Percentiles rank a stretch among this genome's conserved stretches.
phyloP scores from a whole-genome alignment of 2,888 invertebrate genomes.

The Vanessa cardui region DNA sequence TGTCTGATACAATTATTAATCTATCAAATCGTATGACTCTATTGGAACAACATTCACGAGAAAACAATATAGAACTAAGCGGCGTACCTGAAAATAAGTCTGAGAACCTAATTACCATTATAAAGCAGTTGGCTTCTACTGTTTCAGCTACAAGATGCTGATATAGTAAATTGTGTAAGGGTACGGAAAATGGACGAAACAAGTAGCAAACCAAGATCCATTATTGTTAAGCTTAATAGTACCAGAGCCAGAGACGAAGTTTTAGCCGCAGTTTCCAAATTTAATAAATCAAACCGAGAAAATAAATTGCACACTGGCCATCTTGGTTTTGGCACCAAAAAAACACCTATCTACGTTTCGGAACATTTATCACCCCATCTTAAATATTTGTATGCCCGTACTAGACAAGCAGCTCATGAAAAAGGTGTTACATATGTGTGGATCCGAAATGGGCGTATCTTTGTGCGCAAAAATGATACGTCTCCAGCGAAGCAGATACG shows the following conservation, averaged over 20 bases:
- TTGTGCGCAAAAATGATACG: neutral
- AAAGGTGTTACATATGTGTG: constrained; percentile 13
- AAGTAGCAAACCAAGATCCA: constrained; percentile 3
- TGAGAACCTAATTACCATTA: constrained; percentile 5
- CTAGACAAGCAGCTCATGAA: constrained; percentile 7
- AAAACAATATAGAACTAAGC: neutral
- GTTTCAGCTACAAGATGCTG: constrained; percentile 2
- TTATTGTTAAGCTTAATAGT: constrained; percentile 5
- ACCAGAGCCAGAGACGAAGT: constrained; percentile 1
- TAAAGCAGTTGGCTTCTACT: constrained; percentile 1
- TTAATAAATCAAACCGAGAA: constrained; percentile 7
- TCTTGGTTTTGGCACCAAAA: constrained; percentile 5
- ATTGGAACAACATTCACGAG: constrained; percentile 5
- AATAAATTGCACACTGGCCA: constrained; percentile 9
- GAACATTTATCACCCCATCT: constrained; percentile 9
- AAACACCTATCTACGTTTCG: constrained; percentile 10
- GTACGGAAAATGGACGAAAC: constrained; percentile 7
- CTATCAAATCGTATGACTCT: neutral
- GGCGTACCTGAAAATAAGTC: too few species aligned
- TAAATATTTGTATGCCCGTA: constrained; percentile 9
- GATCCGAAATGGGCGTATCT: constrained; percentile 12
- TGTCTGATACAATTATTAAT: neutral
- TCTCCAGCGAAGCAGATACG: constrained; percentile 13
- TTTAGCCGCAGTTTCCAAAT: constrained; percentile 8
- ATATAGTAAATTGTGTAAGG: constrained; percentile 6